Evolutionary conservation across 2,113 vertebrate genomes (phyloP).

Genomic region (Drymodes brunneopygia): DNA sequence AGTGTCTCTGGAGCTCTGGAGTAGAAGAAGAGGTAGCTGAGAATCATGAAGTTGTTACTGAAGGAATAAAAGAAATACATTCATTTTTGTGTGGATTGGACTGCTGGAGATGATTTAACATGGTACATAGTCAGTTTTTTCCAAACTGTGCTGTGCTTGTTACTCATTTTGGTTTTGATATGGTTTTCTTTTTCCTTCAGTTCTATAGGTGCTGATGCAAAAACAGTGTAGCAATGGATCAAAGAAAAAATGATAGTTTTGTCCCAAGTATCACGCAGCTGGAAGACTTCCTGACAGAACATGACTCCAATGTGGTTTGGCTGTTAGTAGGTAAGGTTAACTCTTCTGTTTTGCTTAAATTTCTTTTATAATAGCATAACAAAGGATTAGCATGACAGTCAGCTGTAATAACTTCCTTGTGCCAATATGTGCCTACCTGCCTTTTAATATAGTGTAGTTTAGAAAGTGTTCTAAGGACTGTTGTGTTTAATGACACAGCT

Average conservation of each 20-base stretch:
- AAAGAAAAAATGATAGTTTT: slow-evolving; percentile 85
- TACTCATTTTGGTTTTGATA: neutral
- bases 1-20: neutral
- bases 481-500: neutral
- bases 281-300: slow-evolving; percentile 89
- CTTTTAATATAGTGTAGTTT: neutral
- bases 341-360: neutral
- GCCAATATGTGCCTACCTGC: neutral
- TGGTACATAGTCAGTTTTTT: neutral
- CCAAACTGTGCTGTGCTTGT: neutral
- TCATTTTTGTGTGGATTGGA: neutral
- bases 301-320: slow-evolving; percentile 96
- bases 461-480: neutral
- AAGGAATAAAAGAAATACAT: neutral
- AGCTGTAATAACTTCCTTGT: neutral
- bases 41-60: neutral
- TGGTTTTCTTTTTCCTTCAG: neutral
- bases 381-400: neutral
- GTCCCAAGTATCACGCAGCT: slow-evolving; percentile 85
- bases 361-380: neutral
- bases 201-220: slow-evolving; percentile 37
- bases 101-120: neutral
- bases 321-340: slow-evolving; percentile 87
- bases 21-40: neutral
- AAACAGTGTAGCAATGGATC: slow-evolving; percentile 71